Evolutionary conservation across 2,888 invertebrate genomes (phyloP).

Genomic region (Chrysolina americana): DNA sequence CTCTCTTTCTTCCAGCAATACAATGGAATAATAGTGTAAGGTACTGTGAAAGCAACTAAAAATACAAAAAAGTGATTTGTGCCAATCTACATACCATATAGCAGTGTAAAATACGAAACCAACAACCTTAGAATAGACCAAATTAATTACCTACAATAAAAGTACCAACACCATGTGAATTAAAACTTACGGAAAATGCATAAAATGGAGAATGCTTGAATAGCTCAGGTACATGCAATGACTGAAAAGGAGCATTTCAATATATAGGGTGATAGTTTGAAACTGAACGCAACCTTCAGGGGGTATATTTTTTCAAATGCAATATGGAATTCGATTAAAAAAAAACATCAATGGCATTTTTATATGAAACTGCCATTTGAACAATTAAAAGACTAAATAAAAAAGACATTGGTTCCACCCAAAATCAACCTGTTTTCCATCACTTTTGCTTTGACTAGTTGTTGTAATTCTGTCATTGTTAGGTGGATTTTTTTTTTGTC

Average conservation of each 20-base stretch:
- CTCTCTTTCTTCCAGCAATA: not conserved
- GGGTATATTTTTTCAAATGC: not conserved
- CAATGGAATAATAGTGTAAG: not conserved
- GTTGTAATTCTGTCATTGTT: too few species aligned
- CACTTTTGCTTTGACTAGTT: too few species aligned
- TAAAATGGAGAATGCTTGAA: not conserved
- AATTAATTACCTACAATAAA: conserved; percentile 1
- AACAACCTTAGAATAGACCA: not conserved
- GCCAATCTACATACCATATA: conserved; percentile 13
- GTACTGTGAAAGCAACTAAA: conserved; percentile 17
- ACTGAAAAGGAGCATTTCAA: not conserved
- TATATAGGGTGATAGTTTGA: not conserved
- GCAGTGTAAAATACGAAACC: not conserved
- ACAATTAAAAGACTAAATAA: too few species aligned
- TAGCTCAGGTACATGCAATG: conserved; percentile 1
- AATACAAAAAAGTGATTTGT: conserved; percentile 1
- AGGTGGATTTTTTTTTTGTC: too few species aligned
- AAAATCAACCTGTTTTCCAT: too few species aligned
- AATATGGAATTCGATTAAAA: not conserved
- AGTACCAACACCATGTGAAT: conserved; percentile 5
- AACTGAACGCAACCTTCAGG: not conserved
- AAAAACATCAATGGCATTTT: too few species aligned
- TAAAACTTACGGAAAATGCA: not conserved
- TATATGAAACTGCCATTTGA: too few species aligned
- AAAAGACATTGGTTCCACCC: too few species aligned